Base-by-base conservation (phyloP, 2,797 vertebrate genomes). In the Sardinella longiceps region DNA sequence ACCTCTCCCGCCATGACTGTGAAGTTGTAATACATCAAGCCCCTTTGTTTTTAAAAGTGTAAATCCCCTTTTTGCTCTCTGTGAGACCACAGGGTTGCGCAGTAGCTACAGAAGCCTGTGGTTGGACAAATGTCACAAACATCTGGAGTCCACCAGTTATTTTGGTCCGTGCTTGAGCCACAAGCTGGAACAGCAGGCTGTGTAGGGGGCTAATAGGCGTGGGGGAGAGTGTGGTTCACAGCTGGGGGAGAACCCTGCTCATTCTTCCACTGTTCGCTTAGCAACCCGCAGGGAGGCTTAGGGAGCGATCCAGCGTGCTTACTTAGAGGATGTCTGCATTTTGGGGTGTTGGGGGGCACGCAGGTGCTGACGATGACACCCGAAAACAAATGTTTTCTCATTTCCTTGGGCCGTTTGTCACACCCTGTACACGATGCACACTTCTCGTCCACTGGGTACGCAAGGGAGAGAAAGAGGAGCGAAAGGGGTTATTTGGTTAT, bases 61-160 rank as follows among this genome's bases (percentile, higher is more conserved):
- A 77, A 77, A 39, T 39, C 70, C 70, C 37, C 37, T 77, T 77
- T 77, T 23, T 7, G 70, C 70, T 77, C 70, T 77, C 37, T 10
- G 18, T 23, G 37, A 77, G 70, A 43, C 3, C 33, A 43, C 9
- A 48, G 81, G 80, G 51, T 81, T 81, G 82, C 63, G 82, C 84
- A 85, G 84, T 85, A 85, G 86, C 82, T 83, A 80, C 84, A 85
- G 82, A 83, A 83, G 82, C 81, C 51, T 85, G 63, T 48, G 82
- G 84, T 87, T 82, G 83, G 82, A 83, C 82, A 37, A 80, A 83
- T 82, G 81, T 85, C 63, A 85, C 82, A 81, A 83, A 83, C 81
- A 83, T 74, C 86, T 81, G 82, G 83, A 87, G 85, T 81, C 81
- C 81, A 80, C 74, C 33, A 30, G 83, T 83, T 82, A n/a, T 77